These are phyloP conservation scores for Hermaeophaga mercurialis DNA, from an alignment of 2,888 invertebrate species.

Conservation along the genomic window DNA sequence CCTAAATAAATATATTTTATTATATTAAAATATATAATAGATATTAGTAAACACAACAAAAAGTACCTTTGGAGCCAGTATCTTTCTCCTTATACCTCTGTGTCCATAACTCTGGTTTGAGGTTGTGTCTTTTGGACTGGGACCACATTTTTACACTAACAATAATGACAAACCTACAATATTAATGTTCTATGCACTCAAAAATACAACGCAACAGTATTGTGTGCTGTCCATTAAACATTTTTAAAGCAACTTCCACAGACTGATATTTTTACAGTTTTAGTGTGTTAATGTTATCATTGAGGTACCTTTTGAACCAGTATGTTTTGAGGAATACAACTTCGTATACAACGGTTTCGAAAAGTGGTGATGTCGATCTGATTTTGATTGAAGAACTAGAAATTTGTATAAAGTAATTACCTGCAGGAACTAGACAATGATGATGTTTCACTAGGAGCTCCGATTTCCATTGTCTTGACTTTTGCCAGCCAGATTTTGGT, in stretches of 20 bases:
- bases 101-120: conserved; percentile 49
- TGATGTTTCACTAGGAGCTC: too few relatives aligned
- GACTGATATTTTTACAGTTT: conserved; percentile 24
- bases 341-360: conserved; percentile 49
- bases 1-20: too few relatives aligned
- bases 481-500: too few relatives aligned
- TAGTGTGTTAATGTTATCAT: background rate
- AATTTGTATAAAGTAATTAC: conserved; percentile 13
- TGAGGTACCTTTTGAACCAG: conserved; percentile 45
- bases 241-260: conserved; percentile 27
- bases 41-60: background rate
- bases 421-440: background rate
- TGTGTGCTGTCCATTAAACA: conserved; percentile 31
- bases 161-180: conserved; percentile 36
- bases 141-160: conserved; percentile 35
- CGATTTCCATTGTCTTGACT: too few relatives aligned
- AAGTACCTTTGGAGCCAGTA: conserved; percentile 45
- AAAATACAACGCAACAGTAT: conserved; percentile 10
- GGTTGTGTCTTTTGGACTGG: conserved; percentile 36
- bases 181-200: conserved; percentile 18
- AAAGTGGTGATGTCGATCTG: conserved; percentile 52
- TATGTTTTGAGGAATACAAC: conserved; percentile 47
- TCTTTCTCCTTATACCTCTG: conserved; percentile 49
- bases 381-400: conserved; percentile 38
- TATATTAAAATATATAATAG: too few relatives aligned